phyloP scores from a whole-genome alignment of 1,140 invertebrate species.

The Pseudomyrmex concolor region DNA sequence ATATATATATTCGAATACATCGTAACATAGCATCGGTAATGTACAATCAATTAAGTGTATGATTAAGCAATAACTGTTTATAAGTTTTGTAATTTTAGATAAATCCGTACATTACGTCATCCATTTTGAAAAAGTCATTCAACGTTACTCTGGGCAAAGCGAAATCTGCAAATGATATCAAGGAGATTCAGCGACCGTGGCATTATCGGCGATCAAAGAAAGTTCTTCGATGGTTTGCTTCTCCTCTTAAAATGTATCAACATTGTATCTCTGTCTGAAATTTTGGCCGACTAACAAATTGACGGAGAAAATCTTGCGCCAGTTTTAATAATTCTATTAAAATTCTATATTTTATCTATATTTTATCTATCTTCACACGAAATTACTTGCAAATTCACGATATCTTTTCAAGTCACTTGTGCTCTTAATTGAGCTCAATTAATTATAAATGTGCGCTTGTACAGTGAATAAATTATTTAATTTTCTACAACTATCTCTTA shows the following conservation, averaged over 20 bases:
- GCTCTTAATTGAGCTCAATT: neutral
- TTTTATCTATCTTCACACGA: neutral
- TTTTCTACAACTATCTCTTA: neutral
- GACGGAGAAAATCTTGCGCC: neutral
- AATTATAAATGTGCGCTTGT: neutral
- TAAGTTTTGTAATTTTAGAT: slow-evolving; percentile 43
- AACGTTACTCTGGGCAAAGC: slow-evolving; percentile 63
- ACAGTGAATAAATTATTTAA: slow-evolving; percentile 9
- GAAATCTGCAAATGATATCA: neutral
- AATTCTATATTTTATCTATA: neutral
- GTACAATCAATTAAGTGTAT: neutral
- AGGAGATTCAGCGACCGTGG: neutral
- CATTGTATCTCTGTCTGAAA: slow-evolving; percentile 22
- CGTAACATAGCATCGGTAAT: neutral
- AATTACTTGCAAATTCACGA: neutral
- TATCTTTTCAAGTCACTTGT: neutral
- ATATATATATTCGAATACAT: too few species aligned
- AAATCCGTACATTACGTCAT: slow-evolving; percentile 62
- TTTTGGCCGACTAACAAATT: neutral
- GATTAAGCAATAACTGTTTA: slow-evolving; percentile 6
- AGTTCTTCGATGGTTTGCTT: slow-evolving; percentile 60
- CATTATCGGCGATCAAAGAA: slow-evolving; percentile 30
- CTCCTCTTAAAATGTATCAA: slow-evolving; percentile 11
- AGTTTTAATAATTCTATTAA: neutral
- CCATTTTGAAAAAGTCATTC: slow-evolving; percentile 65